Evolutionary conservation across 2,888 invertebrate genomes (phyloP), one percentile per base, ranked within the genome.

Genomic region (Brenthis daphne): DNA sequence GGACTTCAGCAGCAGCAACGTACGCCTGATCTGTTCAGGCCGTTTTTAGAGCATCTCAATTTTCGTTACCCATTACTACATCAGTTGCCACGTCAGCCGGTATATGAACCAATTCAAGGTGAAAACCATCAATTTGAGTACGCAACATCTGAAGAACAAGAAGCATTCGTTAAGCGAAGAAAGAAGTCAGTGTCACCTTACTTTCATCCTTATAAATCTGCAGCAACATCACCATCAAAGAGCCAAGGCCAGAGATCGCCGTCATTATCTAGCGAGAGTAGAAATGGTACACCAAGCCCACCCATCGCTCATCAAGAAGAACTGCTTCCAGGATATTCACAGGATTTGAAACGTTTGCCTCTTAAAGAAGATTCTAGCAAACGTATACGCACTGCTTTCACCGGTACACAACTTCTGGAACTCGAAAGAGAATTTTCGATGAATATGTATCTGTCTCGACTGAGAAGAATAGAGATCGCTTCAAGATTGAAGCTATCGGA

Each of bases 391-490:
- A 99, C 98, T 0, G 98, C 98, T 0, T 99, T 98, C 85, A 98
- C 98, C 3, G 98, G 98, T 76, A 97, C 96, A 0, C 98, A 98
- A 82, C 93, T 98, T 0, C 88, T 98, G 65, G 96, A 98, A 80
- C 88, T 99, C 68, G 98, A 98, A 85, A 90, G 98, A 64, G 98
- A 98, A 83, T 99, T 98, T 85, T 94, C 97, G 0, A 88, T 95
- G 77, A 98, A 98, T 83, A 98, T 98, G 95, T 99, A 99, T 82
- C 89, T 99, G 50, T 98, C 98, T 0, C 94, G 98, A 55, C 86
- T 98, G 75, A 94, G 98, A 64, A 93, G 98, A 69, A 98, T 99
- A 75, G 98, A 99, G 88, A 98, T 99, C 66, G 98, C 99, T 4
- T 98, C 97, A 43, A 95, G 96, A 75, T 87, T 98, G 71, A 95